Base-by-base conservation (phyloP, 2,113 vertebrate species). In the Takifugu flavidus region DNA sequence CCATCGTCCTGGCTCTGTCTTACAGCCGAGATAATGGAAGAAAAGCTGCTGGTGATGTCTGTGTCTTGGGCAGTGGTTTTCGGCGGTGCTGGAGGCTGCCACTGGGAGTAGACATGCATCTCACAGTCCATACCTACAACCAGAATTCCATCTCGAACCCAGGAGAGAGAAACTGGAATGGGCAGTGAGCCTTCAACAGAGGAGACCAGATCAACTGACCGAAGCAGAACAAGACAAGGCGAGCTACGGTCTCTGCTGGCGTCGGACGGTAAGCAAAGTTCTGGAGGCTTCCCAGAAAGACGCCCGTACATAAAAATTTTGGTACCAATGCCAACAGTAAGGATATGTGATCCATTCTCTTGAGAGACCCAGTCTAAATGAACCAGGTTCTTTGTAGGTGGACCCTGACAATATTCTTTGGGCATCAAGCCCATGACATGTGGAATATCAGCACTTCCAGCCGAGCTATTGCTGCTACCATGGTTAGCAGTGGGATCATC, bases 71-170 rank as follows among this genome's bases (percentile, higher is more conserved):
- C 13, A 74, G 49, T 25, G 84, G 87, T 88, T 72, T 90, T 94
- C 59, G 88, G 76, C 57, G 78, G 69, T 7, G 66, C 66, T 34
- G 92, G 89, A 15, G 95, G 94, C 55, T 98, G 95, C 97, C 97
- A 99, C 53, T 98, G 97, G 60, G 95, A 98, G 82, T 99, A 99
- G 15, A 99, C 96, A 15, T 98, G 96, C 96, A 99, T 98, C 87
- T 99, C 97, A 77, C 95, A 98, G 67, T 98, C 96, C 96, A 98
- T 98, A 66, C 96, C 97, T 50, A 98, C 94, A 3, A 99, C 96
- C 55, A 99, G 83, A 79, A 99, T 98, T 49, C 97, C 97, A 85
- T 99, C 96, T 61, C 97, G 92, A 26, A 98, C 96, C 97, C 97
- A 99, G 31, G 97, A 98, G 62, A 99, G 91, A 44, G 94, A 98